Percentiles rank a stretch among this genome's conserved stretches.
Evolutionary conservation across 2,888 invertebrate genomes (phyloP).

Genomic region (Alitta virens): DNA sequence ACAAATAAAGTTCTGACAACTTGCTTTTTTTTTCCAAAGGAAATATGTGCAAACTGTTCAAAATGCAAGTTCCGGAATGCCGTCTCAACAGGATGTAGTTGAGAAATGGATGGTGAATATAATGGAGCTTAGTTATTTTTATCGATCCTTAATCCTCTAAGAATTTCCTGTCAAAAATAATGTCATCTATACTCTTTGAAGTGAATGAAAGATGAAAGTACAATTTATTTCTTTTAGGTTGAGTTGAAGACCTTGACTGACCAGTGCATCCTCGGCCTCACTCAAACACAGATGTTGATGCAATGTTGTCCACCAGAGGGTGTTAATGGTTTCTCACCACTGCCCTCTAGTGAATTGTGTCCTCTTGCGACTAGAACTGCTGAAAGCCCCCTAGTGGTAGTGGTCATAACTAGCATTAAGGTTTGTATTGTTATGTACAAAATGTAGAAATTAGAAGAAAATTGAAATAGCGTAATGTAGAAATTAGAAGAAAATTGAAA

Average conservation of each 20-base stretch:
- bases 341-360: constrained; percentile 5
- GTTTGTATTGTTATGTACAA: too few species aligned
- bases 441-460: too few species aligned
- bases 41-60: too few species aligned
- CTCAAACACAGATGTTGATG: constrained; percentile 11
- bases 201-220: background rate
- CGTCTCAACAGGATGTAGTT: background rate
- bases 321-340: background rate
- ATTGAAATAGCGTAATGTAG: too few species aligned
- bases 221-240: background rate
- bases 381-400: too few species aligned
- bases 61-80: background rate
- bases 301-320: constrained; percentile 63
- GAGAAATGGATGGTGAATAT: constrained; percentile 1
- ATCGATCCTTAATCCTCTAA: background rate
- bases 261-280: constrained; percentile 10
- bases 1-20: too few species aligned
- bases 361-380: too few species aligned
- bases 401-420: too few species aligned
- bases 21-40: too few species aligned
- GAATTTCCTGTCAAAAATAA: too few species aligned
- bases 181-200: too few species aligned
- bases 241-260: constrained; percentile 10
- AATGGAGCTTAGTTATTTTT: background rate
- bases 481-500: too few species aligned